Percentiles rank a stretch among this genome's conserved stretches.
phyloP scores from a whole-genome alignment of 2,888 invertebrate genomes.

The Prosapia bicincta region DNA sequence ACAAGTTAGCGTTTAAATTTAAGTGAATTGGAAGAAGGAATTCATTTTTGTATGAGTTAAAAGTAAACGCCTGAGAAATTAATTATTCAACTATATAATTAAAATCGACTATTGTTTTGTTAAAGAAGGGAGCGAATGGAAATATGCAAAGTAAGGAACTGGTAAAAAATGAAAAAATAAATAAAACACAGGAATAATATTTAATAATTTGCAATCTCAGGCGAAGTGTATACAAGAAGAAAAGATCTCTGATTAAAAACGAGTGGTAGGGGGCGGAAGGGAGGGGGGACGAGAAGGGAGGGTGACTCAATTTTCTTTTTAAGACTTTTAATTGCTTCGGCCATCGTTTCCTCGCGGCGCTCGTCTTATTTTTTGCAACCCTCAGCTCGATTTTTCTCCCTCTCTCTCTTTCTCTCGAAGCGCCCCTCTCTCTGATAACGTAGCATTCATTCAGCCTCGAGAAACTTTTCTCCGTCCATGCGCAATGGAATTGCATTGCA shows the following conservation, averaged over 20 bases:
- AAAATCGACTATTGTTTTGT: background rate
- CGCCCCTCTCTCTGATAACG: conserved; percentile 13
- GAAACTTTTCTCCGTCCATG: conserved; percentile 1
- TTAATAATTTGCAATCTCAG: conserved; percentile 29
- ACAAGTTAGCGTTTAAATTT: no score
- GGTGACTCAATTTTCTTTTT: conserved; percentile 42
- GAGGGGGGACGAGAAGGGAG: conserved; percentile 33
- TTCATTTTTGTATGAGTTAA: background rate
- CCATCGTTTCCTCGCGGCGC: conserved; percentile 40
- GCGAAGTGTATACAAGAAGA: conserved; percentile 29
- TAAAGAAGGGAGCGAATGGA: background rate
- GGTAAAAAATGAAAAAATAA: conserved; percentile 11
- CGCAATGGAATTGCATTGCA: conserved; percentile 6
- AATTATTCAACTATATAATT: background rate
- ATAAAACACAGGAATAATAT: conserved; percentile 29
- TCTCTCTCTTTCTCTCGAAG: conserved; percentile 13
- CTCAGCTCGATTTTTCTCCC: conserved; percentile 28
- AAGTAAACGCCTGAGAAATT: background rate
- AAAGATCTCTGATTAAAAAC: conserved; percentile 39
- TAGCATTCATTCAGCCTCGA: conserved; percentile 25
- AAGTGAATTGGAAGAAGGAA: no score
- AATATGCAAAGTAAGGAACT: background rate
- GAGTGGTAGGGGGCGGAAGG: conserved; percentile 26
- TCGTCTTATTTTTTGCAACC: conserved; percentile 37
- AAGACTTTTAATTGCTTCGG: conserved; percentile 44